Conservation (phyloP, 2,797 vertebrate species). For the Lagorchestes hirsutus region DNA sequence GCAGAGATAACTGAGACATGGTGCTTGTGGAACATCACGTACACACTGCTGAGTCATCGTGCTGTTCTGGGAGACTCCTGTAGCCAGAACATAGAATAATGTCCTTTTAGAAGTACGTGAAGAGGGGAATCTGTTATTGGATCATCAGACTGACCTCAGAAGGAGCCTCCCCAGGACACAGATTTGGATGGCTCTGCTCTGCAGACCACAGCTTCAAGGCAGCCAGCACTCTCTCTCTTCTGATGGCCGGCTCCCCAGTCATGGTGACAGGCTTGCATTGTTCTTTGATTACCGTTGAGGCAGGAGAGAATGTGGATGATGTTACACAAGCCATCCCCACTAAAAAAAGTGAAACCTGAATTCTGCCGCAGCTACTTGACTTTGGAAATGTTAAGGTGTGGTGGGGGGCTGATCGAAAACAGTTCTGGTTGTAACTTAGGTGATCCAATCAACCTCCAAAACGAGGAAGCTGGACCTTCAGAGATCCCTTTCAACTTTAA, state of each 20-base stretch:
- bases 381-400: background rate
- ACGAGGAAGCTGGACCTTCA: background rate
- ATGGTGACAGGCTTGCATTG: no score
- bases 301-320: background rate
- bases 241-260: background rate
- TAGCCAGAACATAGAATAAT: background rate
- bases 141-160: slow-evolving; percentile 8
- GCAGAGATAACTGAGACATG: background rate
- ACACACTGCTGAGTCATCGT: slow-evolving; percentile 56
- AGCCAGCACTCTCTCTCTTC: background rate
- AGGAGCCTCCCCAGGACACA: background rate
- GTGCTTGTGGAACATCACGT: background rate
- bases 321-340: background rate
- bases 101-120: slow-evolving; percentile 47
- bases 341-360: background rate
- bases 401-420: background rate
- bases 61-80: background rate
- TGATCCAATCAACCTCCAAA: background rate
- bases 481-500: background rate
- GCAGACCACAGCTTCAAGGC: background rate
- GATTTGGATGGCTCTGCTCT: background rate
- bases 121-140: background rate
- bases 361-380: background rate
- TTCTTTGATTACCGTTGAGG: background rate
- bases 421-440: background rate